Evolutionary conservation across 2,888 invertebrate species (phyloP), one percentile per base, ranked within the genome.

Genomic region (Mechanitis messenoides): DNA sequence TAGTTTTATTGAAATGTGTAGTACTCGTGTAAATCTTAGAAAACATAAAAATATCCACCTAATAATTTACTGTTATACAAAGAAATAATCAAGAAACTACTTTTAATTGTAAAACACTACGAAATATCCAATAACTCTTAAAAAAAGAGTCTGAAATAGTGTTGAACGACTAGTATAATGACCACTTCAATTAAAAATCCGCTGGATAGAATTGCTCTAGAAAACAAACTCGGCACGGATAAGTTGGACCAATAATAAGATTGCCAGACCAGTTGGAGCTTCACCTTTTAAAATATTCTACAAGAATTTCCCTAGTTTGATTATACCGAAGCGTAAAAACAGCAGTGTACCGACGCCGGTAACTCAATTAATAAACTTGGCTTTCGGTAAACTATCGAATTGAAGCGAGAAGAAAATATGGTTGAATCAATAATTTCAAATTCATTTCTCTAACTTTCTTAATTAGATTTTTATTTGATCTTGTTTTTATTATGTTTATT

Each of bases 331-430:
- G 73, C 74, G 80, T 78, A 81, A 86, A 86, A 86, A 85, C 84
- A 84, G 82, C 78, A 81, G 67, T 72, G 63, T 64, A 62, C 72
- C 73, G 69, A 68, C 76, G 74, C 64, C 65, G 74, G 74, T 80
- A 84, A 86, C 81, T 84, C 81, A 82, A 84, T 87, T 86, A 85
- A 76, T 80, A 75, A 81, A 80, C 74, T 80, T 78, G 75, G 72
- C 76, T 75, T 67, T 63, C 66, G 67, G 69, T 68, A 70, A 73
- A 74, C 72, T 74, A 75, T 75, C 68, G 69, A 60, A 66, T 68
- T 67, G 64, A 67, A 68, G 70, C 66, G 67, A 58, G 61, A 66
- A 70, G 67, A 64, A 63, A 67, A 59, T 67, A 63, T 64, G 59
- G 62, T 59, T 55, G 53, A 53, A 56, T 57, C 66, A 63, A 66